These are phyloP conservation scores for Tokudaia muenninki DNA, from an alignment of 2,797 vertebrate genomes.

Conservation along the genomic window DNA sequence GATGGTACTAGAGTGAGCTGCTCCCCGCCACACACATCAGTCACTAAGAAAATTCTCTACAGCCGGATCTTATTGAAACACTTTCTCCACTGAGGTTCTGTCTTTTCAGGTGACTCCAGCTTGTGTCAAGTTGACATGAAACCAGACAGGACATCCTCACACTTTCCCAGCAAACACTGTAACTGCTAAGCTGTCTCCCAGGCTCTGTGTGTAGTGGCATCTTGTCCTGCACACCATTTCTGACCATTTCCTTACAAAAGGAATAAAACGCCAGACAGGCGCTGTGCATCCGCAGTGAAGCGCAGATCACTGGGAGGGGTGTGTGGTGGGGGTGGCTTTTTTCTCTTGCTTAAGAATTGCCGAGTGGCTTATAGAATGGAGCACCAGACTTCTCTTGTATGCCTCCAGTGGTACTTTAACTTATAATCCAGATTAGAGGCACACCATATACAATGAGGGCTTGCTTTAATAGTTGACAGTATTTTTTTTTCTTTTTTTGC, in stretches of 20 bases:
- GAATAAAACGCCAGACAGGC: conserved; percentile 51
- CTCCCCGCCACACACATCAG: neutral
- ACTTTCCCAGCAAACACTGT: neutral
- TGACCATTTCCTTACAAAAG: conserved; percentile 68
- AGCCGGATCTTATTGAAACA: neutral
- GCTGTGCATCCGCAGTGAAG: conserved; percentile 64
- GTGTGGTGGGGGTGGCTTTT: neutral
- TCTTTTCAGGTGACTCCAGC: neutral
- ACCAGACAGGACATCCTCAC: neutral
- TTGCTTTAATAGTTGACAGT: conserved; percentile 60
- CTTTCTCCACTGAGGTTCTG: neutral
- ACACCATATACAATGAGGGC: neutral
- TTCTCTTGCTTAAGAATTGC: conserved; percentile 71
- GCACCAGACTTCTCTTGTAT: conserved; percentile 70
- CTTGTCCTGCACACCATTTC: neutral
- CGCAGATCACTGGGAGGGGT: conserved; percentile 17
- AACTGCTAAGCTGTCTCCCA: neutral
- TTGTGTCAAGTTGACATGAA: neutral
- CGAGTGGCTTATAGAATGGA: conserved; percentile 73
- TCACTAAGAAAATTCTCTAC: neutral
- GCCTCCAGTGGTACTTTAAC: conserved; percentile 75
- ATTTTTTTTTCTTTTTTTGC: conserved; percentile 25
- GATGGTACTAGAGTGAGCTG: neutral
- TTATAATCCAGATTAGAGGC: conserved; percentile 67
- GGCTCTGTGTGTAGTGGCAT: conserved; percentile 25